These are phyloP conservation scores for Phymanthus crucifer DNA, from an alignment of 92 coral and sea anemone species.

Conservation along the genomic window DNA sequence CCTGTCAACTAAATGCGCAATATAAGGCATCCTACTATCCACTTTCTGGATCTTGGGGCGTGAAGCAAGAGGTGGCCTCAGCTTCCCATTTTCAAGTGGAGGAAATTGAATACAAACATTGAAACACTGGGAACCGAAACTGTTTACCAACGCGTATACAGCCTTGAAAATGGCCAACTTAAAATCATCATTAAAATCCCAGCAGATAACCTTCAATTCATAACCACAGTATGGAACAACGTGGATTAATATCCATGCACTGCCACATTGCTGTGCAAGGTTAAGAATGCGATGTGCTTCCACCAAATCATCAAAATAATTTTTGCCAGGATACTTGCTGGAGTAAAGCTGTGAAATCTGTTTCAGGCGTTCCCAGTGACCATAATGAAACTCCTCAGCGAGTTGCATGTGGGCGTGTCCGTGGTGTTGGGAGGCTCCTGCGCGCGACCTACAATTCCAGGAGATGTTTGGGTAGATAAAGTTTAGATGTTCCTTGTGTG, in stretches of 20 bases:
- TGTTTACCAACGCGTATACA: slow-evolving; percentile 43
- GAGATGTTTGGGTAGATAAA: slow-evolving; percentile 69
- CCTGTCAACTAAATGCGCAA: slow-evolving; percentile 70
- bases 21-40: slow-evolving; percentile 61
- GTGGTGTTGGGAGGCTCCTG: slow-evolving; percentile 84
- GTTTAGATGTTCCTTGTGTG: slow-evolving; percentile 59
- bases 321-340: slow-evolving; percentile 52
- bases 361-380: slow-evolving; percentile 70
- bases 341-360: slow-evolving; percentile 61
- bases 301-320: slow-evolving; percentile 68
- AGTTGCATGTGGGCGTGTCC: slow-evolving; percentile 77
- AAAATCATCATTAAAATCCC: slow-evolving; percentile 74
- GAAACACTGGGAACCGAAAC: slow-evolving; percentile 58
- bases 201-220: slow-evolving; percentile 70
- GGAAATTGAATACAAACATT: slow-evolving; percentile 74
- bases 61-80: slow-evolving; percentile 20
- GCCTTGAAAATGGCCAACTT: slow-evolving; percentile 64
- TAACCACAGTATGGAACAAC: slow-evolving; percentile 72
- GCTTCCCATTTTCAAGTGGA: slow-evolving; percentile 65
- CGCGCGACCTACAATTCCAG: slow-evolving; percentile 80
- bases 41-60: slow-evolving; percentile 35
- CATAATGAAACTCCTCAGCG: slow-evolving; percentile 70
- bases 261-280: slow-evolving; percentile 60
- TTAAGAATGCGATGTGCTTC: slow-evolving; percentile 56
- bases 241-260: slow-evolving; percentile 61